These are phyloP conservation scores for Eristalis pertinax DNA, from an alignment of 2,888 invertebrate species.

Conservation along the genomic window DNA sequence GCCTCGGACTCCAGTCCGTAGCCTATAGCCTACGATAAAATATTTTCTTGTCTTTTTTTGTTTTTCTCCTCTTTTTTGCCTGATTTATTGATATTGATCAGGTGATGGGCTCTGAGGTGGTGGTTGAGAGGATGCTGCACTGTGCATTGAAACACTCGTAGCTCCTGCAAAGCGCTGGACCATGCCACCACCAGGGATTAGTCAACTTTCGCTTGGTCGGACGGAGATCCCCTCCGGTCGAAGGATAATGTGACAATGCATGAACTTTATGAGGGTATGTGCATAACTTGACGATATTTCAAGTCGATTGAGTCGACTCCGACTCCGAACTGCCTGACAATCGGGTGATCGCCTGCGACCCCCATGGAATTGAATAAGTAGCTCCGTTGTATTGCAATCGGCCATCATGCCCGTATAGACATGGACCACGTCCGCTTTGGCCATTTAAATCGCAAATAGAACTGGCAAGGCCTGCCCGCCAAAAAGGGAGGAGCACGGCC, in stretches of 20 bases:
- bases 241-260: conserved; percentile 63
- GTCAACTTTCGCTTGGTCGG: conserved; percentile 60
- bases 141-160: not conserved
- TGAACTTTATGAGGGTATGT: conserved; percentile 59
- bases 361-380: conserved; percentile 42
- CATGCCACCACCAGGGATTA: conserved; percentile 67
- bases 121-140: not conserved
- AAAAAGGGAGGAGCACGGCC: not conserved
- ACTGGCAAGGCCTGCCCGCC: conserved; percentile 21
- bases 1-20: not conserved
- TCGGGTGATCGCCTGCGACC: conserved; percentile 50
- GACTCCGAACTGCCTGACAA: conserved; percentile 50
- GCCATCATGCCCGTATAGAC: not conserved
- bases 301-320: conserved; percentile 10
- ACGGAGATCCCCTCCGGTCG: not conserved
- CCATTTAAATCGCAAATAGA: conserved; percentile 46
- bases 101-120: conserved; percentile 44
- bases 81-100: conserved; percentile 70
- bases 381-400: not conserved
- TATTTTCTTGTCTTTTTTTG: not conserved
- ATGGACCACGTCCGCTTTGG: not conserved
- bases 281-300: conserved; percentile 47
- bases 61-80: conserved; percentile 7
- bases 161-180: conserved; percentile 35
- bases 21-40: conserved; percentile 42